Evolutionary conservation across 1,140 invertebrate genomes (phyloP).

Genomic region (Oscheius sp.): DNA sequence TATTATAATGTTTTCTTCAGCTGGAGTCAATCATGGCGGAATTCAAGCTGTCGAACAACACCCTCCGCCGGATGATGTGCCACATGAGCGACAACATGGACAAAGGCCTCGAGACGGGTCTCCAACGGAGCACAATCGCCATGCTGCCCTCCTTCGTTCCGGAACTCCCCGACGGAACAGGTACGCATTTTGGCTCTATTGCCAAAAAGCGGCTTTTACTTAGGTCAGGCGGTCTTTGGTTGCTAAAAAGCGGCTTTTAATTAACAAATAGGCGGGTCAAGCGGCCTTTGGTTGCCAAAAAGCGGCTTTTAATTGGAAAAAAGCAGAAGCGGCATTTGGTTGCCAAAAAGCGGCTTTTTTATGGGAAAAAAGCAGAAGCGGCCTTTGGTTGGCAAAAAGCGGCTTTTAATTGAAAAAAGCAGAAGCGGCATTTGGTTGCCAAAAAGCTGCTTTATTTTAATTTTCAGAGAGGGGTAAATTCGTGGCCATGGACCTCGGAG

Average conservation of each 20-base stretch:
- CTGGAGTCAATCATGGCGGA: conserved; percentile 41
- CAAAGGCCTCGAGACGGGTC: conserved; percentile 22
- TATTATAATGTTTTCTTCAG: conserved; percentile 34
- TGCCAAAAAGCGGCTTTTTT: not conserved
- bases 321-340: too few species aligned
- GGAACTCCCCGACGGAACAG: conserved; percentile 37
- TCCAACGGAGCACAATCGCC: conserved; percentile 31
- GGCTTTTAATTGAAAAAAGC: conserved; percentile 13
- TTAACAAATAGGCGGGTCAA: too few species aligned
- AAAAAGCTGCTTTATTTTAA: too few species aligned
- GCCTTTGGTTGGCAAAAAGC: too few species aligned
- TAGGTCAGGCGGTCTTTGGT: too few species aligned
- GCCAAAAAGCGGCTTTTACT: not conserved
- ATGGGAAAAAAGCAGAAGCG: not conserved
- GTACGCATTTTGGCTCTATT: conserved; percentile 8
- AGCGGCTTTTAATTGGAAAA: too few species aligned
- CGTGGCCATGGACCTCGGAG: conserved; percentile 41
- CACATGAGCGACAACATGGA: conserved; percentile 42
- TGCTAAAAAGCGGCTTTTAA: not conserved
- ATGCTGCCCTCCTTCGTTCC: conserved; percentile 42
- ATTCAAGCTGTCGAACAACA: conserved; percentile 40
- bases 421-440: not conserved
- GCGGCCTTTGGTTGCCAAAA: not conserved
- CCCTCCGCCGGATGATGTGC: conserved; percentile 38
- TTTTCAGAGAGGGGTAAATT: conserved; percentile 35